Percentiles rank a stretch among this genome's conserved stretches.
Conservation (phyloP, 2,113 vertebrate species). For the Pachycephala philippinensis region DNA sequence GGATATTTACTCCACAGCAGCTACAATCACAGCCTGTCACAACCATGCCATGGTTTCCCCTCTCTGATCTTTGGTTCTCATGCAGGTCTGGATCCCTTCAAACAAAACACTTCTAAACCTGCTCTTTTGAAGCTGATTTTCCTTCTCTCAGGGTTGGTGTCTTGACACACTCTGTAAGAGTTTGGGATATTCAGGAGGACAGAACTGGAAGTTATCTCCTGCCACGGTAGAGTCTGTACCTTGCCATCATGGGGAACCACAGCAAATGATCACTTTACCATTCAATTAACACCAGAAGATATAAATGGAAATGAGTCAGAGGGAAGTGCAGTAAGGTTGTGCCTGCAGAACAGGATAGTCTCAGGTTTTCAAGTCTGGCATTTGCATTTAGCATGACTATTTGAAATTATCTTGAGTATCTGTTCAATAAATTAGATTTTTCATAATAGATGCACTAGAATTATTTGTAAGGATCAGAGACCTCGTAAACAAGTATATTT, state of each 20-base stretch:
- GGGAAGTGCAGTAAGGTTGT: neutral
- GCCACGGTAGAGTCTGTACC: neutral
- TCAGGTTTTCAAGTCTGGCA: neutral
- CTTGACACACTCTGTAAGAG: neutral
- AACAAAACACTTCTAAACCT: neutral
- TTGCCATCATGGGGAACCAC: neutral
- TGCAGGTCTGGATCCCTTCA: neutral
- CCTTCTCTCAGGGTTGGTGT: neutral
- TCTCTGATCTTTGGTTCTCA: neutral
- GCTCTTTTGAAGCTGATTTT: neutral
- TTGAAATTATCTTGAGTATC: neutral
- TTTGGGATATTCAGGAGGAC: neutral
- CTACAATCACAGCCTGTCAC: neutral
- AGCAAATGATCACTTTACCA: neutral
- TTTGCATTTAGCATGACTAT: neutral
- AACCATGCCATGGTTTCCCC: neutral
- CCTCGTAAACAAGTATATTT: neutral
- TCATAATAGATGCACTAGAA: neutral
- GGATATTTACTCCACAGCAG: neutral
- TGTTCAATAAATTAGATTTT: neutral
- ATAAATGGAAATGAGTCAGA: neutral
- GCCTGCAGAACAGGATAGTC: neutral
- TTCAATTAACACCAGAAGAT: neutral
- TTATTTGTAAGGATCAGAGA: neutral
- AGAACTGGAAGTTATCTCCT: neutral